Evolutionary conservation across 2,113 vertebrate genomes (phyloP).

Genomic region (Desmodus rotundus): DNA sequence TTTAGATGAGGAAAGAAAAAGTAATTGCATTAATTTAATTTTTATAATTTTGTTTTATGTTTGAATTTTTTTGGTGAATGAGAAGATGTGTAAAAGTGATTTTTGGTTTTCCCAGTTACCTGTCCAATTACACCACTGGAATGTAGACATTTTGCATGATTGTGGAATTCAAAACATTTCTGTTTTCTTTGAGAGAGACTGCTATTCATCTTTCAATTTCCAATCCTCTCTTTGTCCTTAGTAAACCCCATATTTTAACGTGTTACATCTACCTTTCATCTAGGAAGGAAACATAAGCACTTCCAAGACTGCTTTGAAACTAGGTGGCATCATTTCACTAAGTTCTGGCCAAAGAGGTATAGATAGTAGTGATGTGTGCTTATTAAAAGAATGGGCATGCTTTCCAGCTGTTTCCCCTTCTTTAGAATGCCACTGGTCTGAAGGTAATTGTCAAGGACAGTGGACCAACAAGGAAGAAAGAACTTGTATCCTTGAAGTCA

Average conservation of each 20-base stretch:
- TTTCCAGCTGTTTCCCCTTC: neutral
- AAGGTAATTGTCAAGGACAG: neutral
- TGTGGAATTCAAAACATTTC: neutral
- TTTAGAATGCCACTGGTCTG: neutral
- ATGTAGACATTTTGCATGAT: neutral
- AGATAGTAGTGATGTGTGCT: neutral
- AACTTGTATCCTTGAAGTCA: neutral
- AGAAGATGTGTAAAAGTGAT: neutral
- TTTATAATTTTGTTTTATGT: neutral
- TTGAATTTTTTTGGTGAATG: neutral
- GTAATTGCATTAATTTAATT: neutral
- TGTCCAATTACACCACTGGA: neutral
- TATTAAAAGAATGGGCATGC: neutral
- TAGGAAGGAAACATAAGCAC: neutral
- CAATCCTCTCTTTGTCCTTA: neutral
- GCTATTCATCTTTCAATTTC: neutral
- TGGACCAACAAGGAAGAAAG: neutral
- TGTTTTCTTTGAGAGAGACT: neutral
- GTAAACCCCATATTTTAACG: neutral
- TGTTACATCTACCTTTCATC: neutral
- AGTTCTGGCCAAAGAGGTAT: neutral
- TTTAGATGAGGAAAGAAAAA: slow-evolving; percentile 13
- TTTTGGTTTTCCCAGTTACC: neutral
- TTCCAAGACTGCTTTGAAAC: neutral
- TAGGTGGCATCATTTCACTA: neutral